Conservation (phyloP, 92 coral and sea anemone species). For the Pocillopora meandrina region DNA sequence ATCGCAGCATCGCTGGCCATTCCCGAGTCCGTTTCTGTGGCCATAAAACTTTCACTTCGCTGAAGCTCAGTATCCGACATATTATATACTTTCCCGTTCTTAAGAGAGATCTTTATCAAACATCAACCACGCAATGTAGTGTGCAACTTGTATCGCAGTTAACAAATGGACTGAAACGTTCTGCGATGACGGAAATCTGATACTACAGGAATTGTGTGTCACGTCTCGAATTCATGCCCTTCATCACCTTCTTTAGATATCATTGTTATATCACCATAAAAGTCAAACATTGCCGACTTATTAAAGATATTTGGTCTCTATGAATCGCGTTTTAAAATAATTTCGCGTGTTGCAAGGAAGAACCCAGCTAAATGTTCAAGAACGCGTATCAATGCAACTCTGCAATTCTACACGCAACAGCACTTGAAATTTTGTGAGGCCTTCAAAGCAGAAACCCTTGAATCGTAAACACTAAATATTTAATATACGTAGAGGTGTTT, state of each 20-base stretch:
- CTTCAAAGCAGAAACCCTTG: conserved; percentile 10
- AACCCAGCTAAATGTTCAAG: conserved; percentile 5
- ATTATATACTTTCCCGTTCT: not conserved
- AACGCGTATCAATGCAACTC: conserved; percentile 1
- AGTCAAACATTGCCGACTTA: conserved; percentile 15
- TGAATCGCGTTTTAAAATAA: not conserved
- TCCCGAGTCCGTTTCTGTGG: conserved; percentile 22
- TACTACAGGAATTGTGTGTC: conserved; percentile 14
- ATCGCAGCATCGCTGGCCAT: conserved; percentile 40
- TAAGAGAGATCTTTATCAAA: not conserved
- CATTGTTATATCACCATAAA: conserved; percentile 29
- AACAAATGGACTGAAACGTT: not conserved
- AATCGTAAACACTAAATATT: conserved; percentile 40
- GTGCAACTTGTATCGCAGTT: not conserved
- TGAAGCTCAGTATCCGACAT: conserved; percentile 28
- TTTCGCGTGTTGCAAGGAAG: not conserved
- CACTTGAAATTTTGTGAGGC: conserved; percentile 9
- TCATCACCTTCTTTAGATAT: conserved; percentile 20
- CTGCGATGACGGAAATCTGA: conserved; percentile 40
- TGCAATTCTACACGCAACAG: conserved; percentile 9
- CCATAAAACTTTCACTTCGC: conserved; percentile 5
- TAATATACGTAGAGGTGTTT: conserved; percentile 15
- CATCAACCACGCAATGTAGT: conserved; percentile 1
- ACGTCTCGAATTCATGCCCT: conserved; percentile 18
- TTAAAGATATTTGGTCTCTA: conserved; percentile 5